phyloP scores from a whole-genome alignment of 2,888 invertebrate genomes.

The Hofmannophila pseudospretella region DNA sequence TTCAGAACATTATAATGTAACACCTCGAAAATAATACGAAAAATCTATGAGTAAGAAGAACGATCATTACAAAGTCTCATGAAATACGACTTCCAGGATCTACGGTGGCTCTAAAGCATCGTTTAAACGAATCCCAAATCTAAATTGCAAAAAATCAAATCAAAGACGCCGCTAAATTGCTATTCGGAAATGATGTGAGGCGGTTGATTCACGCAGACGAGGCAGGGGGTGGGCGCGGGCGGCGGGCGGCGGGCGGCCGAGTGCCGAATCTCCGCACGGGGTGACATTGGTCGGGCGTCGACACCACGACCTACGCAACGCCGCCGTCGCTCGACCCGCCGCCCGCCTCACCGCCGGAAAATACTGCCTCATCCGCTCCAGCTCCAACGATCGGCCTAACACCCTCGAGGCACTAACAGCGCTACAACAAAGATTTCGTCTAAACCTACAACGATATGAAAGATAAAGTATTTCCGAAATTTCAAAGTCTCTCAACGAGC shows the following conservation, averaged over 20 bases:
- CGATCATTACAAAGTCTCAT: too few species aligned
- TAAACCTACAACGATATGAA: too few species aligned
- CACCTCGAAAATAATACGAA: background rate
- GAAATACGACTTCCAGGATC: too few species aligned
- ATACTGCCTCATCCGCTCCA: conserved; percentile 8
- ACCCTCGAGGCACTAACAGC: background rate
- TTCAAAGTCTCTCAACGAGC: too few species aligned
- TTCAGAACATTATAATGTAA: too few species aligned
- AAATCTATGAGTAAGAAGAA: background rate
- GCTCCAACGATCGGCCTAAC: background rate
- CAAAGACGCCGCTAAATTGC: conserved; percentile 35
- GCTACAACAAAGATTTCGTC: too few species aligned
- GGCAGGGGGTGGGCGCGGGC: too few species aligned
- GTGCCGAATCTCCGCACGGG: conserved; percentile 56
- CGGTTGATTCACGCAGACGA: conserved; percentile 32
- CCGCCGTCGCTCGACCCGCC: conserved; percentile 36
- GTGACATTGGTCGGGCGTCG: conserved; percentile 73
- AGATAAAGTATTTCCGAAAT: too few species aligned
- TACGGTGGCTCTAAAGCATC: background rate
- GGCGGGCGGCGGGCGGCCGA: conserved; percentile 21
- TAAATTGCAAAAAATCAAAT: conserved; percentile 12
- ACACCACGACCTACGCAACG: conserved; percentile 64
- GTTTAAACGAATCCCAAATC: background rate
- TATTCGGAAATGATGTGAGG: conserved; percentile 55
- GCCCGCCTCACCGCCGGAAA: conserved; percentile 29